Percentiles rank a stretch among this genome's conserved stretches.
phyloP scores from a whole-genome alignment of 2,888 invertebrate species.

The Sialis lutaria region DNA sequence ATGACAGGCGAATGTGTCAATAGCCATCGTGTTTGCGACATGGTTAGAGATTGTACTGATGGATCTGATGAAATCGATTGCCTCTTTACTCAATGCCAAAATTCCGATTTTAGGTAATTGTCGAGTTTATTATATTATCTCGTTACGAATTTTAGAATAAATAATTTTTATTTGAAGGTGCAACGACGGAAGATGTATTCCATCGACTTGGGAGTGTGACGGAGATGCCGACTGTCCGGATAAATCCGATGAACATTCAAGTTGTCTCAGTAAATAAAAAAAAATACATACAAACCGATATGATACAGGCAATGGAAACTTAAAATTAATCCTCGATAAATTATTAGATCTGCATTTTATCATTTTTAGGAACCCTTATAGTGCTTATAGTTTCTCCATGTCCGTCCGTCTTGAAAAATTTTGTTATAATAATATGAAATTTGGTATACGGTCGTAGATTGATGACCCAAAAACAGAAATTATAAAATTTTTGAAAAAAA shows the following conservation, averaged over 20 bases:
- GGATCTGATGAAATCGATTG: slow-evolving; percentile 29
- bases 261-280: slow-evolving; percentile 20
- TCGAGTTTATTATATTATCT: background rate
- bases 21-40: slow-evolving; percentile 30
- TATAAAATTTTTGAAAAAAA: no score
- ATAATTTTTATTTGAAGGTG: slow-evolving; percentile 34
- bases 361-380: no score
- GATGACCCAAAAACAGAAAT: no score
- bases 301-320: no score
- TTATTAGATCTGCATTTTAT: slow-evolving; percentile 2
- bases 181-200: slow-evolving; percentile 48
- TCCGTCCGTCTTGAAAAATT: no score
- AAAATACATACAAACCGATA: slow-evolving; percentile 6
- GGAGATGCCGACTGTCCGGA: slow-evolving; percentile 58
- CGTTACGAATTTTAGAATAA: background rate
- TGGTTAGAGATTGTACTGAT: slow-evolving; percentile 28
- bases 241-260: slow-evolving; percentile 50
- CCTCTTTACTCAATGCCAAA: slow-evolving; percentile 16
- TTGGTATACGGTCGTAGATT: no score
- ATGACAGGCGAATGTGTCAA: slow-evolving; percentile 30
- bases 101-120: slow-evolving; percentile 22
- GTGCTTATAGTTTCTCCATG: no score
- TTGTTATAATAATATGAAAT: no score
- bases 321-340: no score
- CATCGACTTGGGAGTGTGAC: slow-evolving; percentile 51